Base-by-base conservation (phyloP, 2,797 vertebrate genomes). In the Scomberomorus guttatus region DNA sequence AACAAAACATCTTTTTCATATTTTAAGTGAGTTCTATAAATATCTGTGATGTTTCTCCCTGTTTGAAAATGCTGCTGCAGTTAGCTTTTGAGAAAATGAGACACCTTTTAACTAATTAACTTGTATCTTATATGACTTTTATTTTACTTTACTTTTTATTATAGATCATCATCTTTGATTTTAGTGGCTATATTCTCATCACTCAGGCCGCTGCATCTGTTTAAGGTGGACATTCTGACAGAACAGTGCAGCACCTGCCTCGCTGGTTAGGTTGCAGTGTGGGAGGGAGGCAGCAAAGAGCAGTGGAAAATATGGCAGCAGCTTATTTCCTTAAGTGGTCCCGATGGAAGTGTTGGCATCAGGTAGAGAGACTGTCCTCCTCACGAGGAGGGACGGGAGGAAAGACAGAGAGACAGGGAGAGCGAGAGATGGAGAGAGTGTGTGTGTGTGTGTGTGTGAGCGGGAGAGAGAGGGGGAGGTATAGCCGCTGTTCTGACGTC, bases 271-370 rank as follows among this genome's bases (percentile, higher is more conserved):
- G 29, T 44, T 58, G 44, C 44, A 51, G 52, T 1, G 2, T 25
- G 54, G 4, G 34, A 39, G 25, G 5, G 12, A 27, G n/a, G 74
- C 72, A 56, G 74, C 71, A 56, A 72, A 70, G 18, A 62, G 52
- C 37, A 71, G 70, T 4, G 9, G 2, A 6, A 56, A 73, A 85
- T 51, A 77, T 63, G 65, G 70, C 66, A 73, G 75, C 84, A 78
- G 73, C 75, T 84, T 83, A 91, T 91, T 90, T 90, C 64, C 90
- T 88, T 89, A 91, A 93, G 92, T 91, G 91, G 81, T 81, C 55
- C 59, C 6, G 20, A 78, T 66, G 65, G 68, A 80, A 83, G 83
- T 72, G 73, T 79, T 92, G 91, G 90, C 93, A 89, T 81, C 75
- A 24, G 46, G 65, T 54, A 32, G 59, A 77, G 63, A 71, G 80